Base-by-base conservation (phyloP, 2,797 vertebrate genomes). In the Fringilla coelebs region DNA sequence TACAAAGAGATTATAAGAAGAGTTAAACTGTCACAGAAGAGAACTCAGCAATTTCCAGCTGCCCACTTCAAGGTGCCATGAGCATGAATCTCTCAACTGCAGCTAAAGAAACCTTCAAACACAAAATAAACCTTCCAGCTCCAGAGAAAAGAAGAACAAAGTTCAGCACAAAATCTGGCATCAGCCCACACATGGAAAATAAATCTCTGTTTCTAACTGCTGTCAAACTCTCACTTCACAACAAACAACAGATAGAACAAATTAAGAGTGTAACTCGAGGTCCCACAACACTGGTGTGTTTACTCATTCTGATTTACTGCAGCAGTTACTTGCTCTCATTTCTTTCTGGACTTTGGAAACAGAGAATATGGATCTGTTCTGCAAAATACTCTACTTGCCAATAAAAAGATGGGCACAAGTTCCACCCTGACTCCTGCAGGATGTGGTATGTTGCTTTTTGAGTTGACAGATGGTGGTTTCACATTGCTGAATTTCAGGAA, bases 171-270 rank as follows among this genome's bases (percentile, higher is more conserved):
- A 62, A 94, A 60, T 24, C 52, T 74, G 55, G 60, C 71, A 85
- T 43, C 52, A 80, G 57, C 29, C 57, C 52, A 49, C 55, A 70
- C 6, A 0, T 25, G 57, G 65, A 91, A 81, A 88, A 96, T 22
- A 81, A 72, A 92, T 67, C 79, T 57, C 43, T 49, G 17, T 11
- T 46, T 57, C 19, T 6, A 62, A 60, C 80, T 67, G 67, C 71
- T 71, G 65, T 82, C 78, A 76, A 87, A 85, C 71, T 71, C 86
- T 82, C 86, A 40, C 77, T 76, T 89, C 78, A 67, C 84, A 92
- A 31, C 88, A 82, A 67, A 90, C 62, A 95, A 62, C 74, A 90
- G 82, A 68, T 0, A 86, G 36, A 94, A 55, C 32, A 80, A 82
- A 91, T 93, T 66, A 75, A 38, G 54, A 86, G 46, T 0, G 5